Conservation (phyloP, 2,797 vertebrate genomes). For the Pseudochirops cupreus region DNA sequence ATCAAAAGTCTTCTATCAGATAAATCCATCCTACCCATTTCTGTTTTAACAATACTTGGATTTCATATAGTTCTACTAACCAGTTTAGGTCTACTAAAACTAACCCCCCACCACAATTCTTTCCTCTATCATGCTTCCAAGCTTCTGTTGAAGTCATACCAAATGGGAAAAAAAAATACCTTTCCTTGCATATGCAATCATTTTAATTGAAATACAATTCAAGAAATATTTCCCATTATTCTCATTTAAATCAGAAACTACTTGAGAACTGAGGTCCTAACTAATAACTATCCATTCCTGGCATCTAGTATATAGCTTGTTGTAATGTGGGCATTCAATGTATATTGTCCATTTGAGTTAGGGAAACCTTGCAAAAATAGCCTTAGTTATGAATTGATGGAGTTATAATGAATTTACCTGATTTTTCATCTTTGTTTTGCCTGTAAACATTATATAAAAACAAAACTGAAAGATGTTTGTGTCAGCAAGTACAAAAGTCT, state of each 20-base stretch:
- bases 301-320: constrained; percentile 1
- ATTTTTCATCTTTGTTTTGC: constrained; percentile 15
- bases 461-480: constrained; percentile 29
- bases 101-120: background rate
- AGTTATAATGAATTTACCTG: background rate
- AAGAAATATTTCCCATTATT: background rate
- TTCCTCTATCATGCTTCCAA: background rate
- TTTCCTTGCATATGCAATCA: background rate
- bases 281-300: background rate
- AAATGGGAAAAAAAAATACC: background rate
- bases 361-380: constrained; percentile 12
- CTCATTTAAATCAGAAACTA: background rate
- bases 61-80: background rate
- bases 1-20: background rate
- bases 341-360: background rate
- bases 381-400: background rate
- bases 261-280: background rate
- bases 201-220: background rate
- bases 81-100: background rate
- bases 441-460: background rate
- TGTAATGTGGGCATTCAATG: background rate
- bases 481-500: background rate
- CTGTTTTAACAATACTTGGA: background rate
- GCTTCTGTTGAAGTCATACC: background rate
- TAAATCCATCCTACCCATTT: background rate